Evolutionary conservation across 2,888 invertebrate species (phyloP).

Genomic region (Ypsolopha scabrella): DNA sequence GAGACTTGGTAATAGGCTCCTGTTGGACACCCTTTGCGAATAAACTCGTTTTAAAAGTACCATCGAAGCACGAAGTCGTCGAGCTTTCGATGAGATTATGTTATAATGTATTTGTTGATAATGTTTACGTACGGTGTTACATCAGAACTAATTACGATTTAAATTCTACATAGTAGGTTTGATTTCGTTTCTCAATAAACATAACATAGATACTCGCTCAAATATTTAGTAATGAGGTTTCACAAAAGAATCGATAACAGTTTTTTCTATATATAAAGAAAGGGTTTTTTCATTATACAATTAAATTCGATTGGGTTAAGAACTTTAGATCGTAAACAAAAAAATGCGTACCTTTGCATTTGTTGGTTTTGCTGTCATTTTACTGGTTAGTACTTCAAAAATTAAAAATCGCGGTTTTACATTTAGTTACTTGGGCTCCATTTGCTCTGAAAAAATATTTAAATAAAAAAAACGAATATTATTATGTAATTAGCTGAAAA

Average conservation of each 20-base stretch:
- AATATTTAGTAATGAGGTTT: background rate
- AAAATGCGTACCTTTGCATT: slow-evolving; percentile 19
- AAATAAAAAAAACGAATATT: no score
- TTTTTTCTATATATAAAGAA: background rate
- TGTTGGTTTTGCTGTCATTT: slow-evolving; percentile 15
- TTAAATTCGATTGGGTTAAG: background rate
- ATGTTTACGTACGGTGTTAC: no score
- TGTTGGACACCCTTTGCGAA: no score
- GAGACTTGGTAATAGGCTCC: no score
- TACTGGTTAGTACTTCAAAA: slow-evolving; percentile 22
- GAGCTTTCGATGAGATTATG: no score
- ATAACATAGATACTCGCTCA: background rate
- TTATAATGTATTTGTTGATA: no score
- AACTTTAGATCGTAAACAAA: slow-evolving; percentile 1
- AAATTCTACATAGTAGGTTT: no score
- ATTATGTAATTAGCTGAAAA: no score
- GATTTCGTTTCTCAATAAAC: background rate
- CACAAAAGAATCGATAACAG: background rate
- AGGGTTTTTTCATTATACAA: background rate
- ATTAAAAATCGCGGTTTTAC: background rate
- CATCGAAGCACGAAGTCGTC: no score
- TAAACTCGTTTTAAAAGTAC: no score
- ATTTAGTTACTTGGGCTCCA: background rate
- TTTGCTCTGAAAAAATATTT: no score
- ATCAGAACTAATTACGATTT: no score